Evolutionary conservation across 2,113 vertebrate genomes (phyloP).

Genomic region (Ctenodactylus gundi): DNA sequence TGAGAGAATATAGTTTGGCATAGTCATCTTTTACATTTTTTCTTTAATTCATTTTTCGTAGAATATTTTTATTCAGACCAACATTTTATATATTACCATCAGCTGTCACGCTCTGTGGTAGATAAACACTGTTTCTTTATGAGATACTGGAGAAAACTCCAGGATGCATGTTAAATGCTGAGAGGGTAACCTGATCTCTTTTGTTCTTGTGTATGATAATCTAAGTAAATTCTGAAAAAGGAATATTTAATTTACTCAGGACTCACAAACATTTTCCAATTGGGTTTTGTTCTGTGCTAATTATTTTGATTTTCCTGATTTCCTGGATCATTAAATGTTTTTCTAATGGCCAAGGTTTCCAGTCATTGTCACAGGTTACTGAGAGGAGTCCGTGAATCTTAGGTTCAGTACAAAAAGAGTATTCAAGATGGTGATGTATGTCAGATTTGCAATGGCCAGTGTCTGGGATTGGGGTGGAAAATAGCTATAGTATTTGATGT

Average conservation of each 20-base stretch:
- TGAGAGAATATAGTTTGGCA: not conserved
- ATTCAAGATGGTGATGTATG: not conserved
- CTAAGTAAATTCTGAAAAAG: not conserved
- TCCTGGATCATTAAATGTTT: not conserved
- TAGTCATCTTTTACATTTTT: not conserved
- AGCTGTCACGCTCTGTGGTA: not conserved
- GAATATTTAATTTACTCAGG: not conserved
- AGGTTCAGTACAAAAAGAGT: not conserved
- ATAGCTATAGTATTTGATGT: conserved; percentile 2
- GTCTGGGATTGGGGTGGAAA: not conserved
- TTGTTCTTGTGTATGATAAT: not conserved
- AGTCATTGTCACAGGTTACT: not conserved
- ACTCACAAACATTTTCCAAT: not conserved
- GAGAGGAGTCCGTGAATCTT: not conserved
- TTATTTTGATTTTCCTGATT: conserved; percentile 1
- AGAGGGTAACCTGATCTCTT: not conserved
- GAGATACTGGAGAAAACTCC: not conserved
- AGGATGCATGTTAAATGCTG: not conserved
- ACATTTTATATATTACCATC: conserved; percentile 5
- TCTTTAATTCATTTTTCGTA: conserved; percentile 29
- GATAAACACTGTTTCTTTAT: not conserved
- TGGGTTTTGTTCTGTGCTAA: not conserved
- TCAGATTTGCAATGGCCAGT: not conserved
- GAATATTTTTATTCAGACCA: conserved; percentile 44
- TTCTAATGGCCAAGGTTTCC: not conserved